These are phyloP conservation scores for Carollia perspicillata DNA, from an alignment of 2,113 vertebrate species.

Conservation along the genomic window DNA sequence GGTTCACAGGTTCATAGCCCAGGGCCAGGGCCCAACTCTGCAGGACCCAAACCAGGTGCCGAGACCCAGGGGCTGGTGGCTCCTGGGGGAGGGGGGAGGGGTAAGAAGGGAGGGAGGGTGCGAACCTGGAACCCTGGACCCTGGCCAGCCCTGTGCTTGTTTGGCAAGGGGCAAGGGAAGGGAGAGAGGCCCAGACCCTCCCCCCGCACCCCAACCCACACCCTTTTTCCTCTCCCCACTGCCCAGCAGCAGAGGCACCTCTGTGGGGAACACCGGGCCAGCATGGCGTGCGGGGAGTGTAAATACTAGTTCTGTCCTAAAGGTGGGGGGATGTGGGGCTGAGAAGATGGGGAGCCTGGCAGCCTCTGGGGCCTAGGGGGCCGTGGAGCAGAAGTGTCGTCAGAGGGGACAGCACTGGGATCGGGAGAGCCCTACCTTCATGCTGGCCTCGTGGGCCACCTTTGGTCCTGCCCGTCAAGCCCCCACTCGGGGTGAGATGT, in stretches of 20 bases:
- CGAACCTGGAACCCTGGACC: not conserved
- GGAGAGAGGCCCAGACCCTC: not conserved
- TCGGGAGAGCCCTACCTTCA: not conserved
- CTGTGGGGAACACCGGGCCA: not conserved
- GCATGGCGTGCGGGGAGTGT: not conserved
- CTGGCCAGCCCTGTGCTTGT: not conserved
- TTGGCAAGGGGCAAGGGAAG: conserved; percentile 6
- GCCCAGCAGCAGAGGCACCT: not conserved
- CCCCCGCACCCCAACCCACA: not conserved
- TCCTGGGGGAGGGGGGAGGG: not conserved
- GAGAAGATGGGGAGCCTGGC: fast-evolving
- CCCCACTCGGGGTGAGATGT: not conserved
- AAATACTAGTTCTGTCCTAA: not conserved
- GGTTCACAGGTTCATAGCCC: conserved; percentile 79
- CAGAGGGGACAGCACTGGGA: not conserved
- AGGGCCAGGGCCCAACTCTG: conserved; percentile 75
- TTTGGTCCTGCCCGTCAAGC: not conserved
- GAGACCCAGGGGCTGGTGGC: not conserved
- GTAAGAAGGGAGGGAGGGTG: not conserved
- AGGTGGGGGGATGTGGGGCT: not conserved
- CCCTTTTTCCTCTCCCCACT: not conserved
- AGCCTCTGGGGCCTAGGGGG: not conserved
- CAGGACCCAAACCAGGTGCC: conserved; percentile 80
- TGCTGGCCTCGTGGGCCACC: not conserved
- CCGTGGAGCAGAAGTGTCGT: not conserved